Percentiles rank a stretch among this genome's conserved stretches.
phyloP scores from a whole-genome alignment of 2,113 vertebrate species.

The Carassius auratus region DNA sequence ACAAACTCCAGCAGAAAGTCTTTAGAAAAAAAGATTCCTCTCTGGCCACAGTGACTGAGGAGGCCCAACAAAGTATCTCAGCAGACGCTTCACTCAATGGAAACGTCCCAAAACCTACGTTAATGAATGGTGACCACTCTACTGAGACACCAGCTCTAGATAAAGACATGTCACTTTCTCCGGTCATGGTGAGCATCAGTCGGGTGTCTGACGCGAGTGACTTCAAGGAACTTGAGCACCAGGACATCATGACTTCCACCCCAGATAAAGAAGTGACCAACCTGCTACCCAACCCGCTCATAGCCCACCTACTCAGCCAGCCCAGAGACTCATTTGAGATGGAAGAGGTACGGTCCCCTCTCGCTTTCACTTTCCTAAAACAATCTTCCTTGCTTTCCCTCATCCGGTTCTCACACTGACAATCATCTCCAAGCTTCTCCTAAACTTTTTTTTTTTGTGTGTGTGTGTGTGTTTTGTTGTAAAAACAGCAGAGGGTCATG shows the following conservation, averaged over 20 bases:
- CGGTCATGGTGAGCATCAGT: constrained; percentile 50
- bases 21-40: constrained; percentile 82
- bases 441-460: neutral
- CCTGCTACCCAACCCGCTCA: constrained; percentile 68
- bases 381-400: neutral
- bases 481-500: constrained; percentile 34
- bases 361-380: neutral
- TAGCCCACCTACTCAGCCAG: constrained; percentile 78
- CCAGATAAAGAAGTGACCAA: constrained; percentile 70
- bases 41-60: constrained; percentile 87
- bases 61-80: constrained; percentile 62
- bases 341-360: constrained; percentile 85
- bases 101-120: constrained; percentile 19
- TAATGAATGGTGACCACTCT: constrained; percentile 30
- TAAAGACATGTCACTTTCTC: neutral
- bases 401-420: constrained; percentile 36
- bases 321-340: constrained; percentile 97
- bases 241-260: constrained; percentile 54
- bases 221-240: constrained; percentile 39
- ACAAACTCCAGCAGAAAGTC: constrained; percentile 74
- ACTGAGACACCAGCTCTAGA: neutral
- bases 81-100: constrained; percentile 44
- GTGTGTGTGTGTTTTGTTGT: neutral
- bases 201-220: constrained; percentile 51
- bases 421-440: neutral